phyloP scores from a whole-genome alignment of 1,140 invertebrate genomes.

The Panulirus ornatus region DNA sequence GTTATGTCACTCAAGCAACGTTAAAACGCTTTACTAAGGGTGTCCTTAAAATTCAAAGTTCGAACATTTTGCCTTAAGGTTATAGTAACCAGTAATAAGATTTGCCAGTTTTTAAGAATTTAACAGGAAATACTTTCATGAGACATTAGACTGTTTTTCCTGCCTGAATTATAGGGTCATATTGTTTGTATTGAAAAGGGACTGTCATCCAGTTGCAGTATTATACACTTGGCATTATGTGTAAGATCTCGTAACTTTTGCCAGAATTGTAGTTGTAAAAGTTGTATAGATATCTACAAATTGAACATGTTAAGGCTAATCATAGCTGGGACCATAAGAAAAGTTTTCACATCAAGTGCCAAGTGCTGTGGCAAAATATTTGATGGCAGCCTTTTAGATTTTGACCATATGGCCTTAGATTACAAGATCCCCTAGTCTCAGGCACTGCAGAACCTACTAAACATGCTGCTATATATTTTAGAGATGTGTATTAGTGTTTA shows the following conservation, averaged over 20 bases:
- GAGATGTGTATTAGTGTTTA: constrained; percentile 9
- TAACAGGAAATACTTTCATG: background rate
- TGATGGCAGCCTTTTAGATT: background rate
- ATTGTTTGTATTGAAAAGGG: background rate
- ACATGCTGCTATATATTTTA: constrained; percentile 5
- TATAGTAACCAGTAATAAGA: background rate
- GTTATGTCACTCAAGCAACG: background rate
- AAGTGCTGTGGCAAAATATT: background rate
- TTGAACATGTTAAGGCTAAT: too few relatives aligned
- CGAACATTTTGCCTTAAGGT: constrained; percentile 6
- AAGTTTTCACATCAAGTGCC: background rate
- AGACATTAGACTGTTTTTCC: background rate
- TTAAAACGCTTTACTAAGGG: background rate
- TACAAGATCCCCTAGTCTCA: background rate
- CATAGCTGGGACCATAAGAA: too few relatives aligned
- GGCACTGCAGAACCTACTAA: constrained; percentile 7
- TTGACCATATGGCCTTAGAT: background rate
- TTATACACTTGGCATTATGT: background rate
- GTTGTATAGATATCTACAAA: background rate
- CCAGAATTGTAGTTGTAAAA: too few relatives aligned
- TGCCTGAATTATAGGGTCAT: background rate
- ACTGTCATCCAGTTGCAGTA: background rate
- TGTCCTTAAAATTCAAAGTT: constrained; percentile 20
- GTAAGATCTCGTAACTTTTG: background rate
- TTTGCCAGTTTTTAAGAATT: constrained; percentile 2